These are phyloP conservation scores for Opisthocomus hoazin DNA, from an alignment of 2,113 vertebrate species.

Conservation along the genomic window DNA sequence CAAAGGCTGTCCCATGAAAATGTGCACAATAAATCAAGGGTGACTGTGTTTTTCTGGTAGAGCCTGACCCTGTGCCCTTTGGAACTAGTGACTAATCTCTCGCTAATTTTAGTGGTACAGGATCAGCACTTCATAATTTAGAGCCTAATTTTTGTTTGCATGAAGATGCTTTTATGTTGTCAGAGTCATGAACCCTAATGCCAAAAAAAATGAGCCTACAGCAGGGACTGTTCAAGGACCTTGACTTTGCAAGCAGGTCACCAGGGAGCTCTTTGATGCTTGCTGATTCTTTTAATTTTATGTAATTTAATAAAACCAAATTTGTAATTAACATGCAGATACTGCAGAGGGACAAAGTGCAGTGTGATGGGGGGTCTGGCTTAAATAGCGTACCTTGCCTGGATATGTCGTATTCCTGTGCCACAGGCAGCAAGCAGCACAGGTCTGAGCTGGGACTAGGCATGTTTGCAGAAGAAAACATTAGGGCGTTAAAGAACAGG, in stretches of 20 bases:
- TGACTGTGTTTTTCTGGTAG: conserved; percentile 12
- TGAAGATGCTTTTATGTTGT: background rate
- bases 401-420: background rate
- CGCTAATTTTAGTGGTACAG: conserved; percentile 18
- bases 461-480: background rate
- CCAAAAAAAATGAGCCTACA: background rate
- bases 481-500: background rate
- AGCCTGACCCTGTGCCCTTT: conserved; percentile 23
- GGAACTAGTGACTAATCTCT: conserved; percentile 32
- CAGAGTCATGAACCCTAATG: background rate
- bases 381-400: background rate
- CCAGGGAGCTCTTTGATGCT: background rate
- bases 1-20: background rate
- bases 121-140: conserved; percentile 56
- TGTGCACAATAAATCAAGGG: background rate
- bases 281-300: background rate
- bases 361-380: background rate
- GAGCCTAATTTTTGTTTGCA: background rate
- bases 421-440: background rate
- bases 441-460: background rate
- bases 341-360: background rate
- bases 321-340: background rate
- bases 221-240: background rate
- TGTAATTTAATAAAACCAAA: background rate
- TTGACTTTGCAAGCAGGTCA: background rate